phyloP scores from a whole-genome alignment of 2,888 invertebrate species.

The Dimorphilus gyrociliatus region DNA sequence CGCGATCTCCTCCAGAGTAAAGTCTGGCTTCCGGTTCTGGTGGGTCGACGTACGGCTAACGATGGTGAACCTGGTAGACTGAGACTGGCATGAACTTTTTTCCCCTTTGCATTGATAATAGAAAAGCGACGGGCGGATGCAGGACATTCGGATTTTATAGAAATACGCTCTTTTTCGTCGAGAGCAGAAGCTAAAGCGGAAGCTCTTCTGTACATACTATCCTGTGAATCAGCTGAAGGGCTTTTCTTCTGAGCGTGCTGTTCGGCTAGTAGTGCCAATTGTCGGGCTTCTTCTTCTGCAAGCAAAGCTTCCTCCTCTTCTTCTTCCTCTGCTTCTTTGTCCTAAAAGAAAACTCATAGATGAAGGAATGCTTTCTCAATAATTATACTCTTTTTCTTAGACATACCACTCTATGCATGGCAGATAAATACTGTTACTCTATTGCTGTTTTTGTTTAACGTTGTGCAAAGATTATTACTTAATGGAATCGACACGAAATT shows the following conservation, averaged over 20 bases:
- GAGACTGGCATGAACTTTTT: conserved; percentile 84
- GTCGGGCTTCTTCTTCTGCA: conserved; percentile 7
- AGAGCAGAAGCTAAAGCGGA: too few species aligned
- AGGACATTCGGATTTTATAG: conserved; percentile 51
- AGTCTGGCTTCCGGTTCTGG: conserved; percentile 9
- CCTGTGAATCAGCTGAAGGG: conserved; percentile 75
- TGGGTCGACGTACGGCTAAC: conserved; percentile 13
- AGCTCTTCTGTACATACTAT: conserved; percentile 55
- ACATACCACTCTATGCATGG: too few species aligned
- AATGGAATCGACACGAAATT: too few species aligned
- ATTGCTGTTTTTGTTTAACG: too few species aligned
- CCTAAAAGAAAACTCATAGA: too few species aligned
- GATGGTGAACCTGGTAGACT: conserved; percentile 84
- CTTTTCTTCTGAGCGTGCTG: conserved; percentile 53
- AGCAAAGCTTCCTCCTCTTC: conserved; percentile 27
- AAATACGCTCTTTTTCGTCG: conserved; percentile 60
- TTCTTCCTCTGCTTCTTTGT: conserved; percentile 71
- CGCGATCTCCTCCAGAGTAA: too few species aligned
- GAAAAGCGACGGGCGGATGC: conserved; percentile 9
- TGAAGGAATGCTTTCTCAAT: too few species aligned
- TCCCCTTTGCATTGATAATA: conserved; percentile 45
- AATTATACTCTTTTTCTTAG: too few species aligned
- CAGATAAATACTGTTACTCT: too few species aligned
- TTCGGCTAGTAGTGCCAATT: conserved; percentile 11
- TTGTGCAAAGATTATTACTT: too few species aligned